A percentile compares a stretch with the other conserved stretches of the same genome.
These are phyloP conservation scores for Aplysia californica DNA, from an alignment of 1,140 invertebrate species.

Conservation along the genomic window DNA sequence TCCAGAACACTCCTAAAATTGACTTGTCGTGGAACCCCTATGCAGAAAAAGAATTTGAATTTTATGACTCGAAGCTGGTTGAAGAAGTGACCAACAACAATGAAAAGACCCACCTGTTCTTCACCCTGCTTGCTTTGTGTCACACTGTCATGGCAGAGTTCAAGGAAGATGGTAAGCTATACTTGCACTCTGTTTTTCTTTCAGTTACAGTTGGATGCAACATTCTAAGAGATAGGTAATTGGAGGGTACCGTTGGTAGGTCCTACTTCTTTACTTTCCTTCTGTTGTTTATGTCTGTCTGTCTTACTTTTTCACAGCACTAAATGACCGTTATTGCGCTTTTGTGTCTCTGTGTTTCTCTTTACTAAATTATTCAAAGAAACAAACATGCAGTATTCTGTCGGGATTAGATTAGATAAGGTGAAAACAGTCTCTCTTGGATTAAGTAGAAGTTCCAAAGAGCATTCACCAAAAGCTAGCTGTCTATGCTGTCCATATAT, in stretches of 20 bases:
- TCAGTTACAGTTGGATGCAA: too few relatives aligned
- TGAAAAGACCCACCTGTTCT: slow-evolving; percentile 84
- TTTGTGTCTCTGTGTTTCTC: background rate
- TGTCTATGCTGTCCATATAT: too few relatives aligned
- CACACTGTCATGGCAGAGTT: slow-evolving; percentile 98
- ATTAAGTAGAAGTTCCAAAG: too few relatives aligned
- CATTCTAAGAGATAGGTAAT: background rate
- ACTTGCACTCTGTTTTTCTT: too few relatives aligned
- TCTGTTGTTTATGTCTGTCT: too few relatives aligned
- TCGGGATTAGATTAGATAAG: too few relatives aligned
- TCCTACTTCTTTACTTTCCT: too few relatives aligned
- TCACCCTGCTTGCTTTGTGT: slow-evolving; percentile 89
- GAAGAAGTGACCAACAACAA: slow-evolving; percentile 83
- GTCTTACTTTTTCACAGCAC: too few relatives aligned
- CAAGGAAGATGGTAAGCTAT: slow-evolving; percentile 63
- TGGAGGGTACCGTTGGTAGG: too few relatives aligned
- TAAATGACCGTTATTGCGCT: background rate
- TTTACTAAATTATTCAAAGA: background rate
- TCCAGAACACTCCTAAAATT: slow-evolving; percentile 79
- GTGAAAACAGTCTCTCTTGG: too few relatives aligned
- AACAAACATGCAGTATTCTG: too few relatives aligned
- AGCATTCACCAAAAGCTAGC: too few relatives aligned
- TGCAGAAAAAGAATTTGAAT: slow-evolving; percentile 92
- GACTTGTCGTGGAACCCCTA: slow-evolving; percentile 96
- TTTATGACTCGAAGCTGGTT: slow-evolving; percentile 89